Evolutionary conservation across 2,113 vertebrate species (phyloP).

Genomic region (Aldabrachelys gigantea): DNA sequence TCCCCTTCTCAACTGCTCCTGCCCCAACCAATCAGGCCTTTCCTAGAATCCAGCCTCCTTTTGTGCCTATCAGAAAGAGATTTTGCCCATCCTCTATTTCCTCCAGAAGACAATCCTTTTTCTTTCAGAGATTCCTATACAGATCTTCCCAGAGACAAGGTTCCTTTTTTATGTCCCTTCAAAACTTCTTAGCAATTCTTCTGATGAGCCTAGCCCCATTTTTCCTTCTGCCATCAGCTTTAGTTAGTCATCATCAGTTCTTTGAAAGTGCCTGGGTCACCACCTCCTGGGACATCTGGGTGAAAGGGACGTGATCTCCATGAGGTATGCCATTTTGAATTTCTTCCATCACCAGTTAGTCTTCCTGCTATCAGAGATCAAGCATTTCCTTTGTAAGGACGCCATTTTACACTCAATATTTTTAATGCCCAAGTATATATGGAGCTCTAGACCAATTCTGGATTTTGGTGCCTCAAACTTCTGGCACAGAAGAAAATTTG

Average conservation of each 20-base stretch:
- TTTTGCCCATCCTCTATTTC: not conserved
- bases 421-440: accelerated
- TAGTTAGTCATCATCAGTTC: no score
- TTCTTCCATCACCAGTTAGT: accelerated
- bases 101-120: not conserved
- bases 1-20: accelerated
- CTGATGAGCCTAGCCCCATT: no score
- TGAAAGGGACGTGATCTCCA: not conserved
- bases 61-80: not conserved
- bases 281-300: not conserved
- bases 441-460: not conserved
- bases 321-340: not conserved
- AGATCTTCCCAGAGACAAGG: not conserved
- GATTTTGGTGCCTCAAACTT: not conserved
- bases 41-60: not conserved
- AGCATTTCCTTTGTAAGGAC: not conserved
- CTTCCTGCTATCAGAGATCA: not conserved
- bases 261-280: not conserved
- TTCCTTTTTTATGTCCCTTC: not conserved
- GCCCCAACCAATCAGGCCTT: not conserved
- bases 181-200: not conserved
- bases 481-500: accelerated
- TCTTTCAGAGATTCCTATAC: not conserved
- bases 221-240: no score
- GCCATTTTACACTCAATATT: not conserved